These are phyloP conservation scores for Amorpha juglandis DNA, from an alignment of 2,888 invertebrate genomes.

Conservation along the genomic window DNA sequence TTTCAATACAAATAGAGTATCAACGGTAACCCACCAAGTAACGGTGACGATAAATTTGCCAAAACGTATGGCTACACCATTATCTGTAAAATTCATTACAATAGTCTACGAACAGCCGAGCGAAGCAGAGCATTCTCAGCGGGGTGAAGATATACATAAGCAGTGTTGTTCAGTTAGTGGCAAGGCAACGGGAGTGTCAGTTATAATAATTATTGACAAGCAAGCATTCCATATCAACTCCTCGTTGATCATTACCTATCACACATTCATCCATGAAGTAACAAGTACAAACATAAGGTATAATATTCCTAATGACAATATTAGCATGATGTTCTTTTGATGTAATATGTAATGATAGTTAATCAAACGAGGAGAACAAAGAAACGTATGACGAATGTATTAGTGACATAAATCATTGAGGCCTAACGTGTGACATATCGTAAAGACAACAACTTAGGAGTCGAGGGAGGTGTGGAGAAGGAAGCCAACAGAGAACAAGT, in stretches of 20 bases:
- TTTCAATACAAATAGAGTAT: slow-evolving; percentile 46
- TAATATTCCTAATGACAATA: slow-evolving; percentile 3
- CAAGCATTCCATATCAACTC: slow-evolving; percentile 68
- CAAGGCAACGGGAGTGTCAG: slow-evolving; percentile 79
- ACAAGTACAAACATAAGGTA: slow-evolving; percentile 25
- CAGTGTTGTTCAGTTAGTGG: slow-evolving; percentile 82
- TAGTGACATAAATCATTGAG: slow-evolving; percentile 43
- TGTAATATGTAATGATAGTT: slow-evolving; percentile 17
- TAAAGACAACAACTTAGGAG: slow-evolving; percentile 63
- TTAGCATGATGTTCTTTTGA: neutral
- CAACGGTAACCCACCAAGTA: slow-evolving; percentile 68
- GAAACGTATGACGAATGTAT: slow-evolving; percentile 38
- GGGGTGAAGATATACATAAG: slow-evolving; percentile 79
- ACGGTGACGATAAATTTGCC: slow-evolving; percentile 39
- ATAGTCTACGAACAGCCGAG: slow-evolving; percentile 66
- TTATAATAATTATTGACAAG: slow-evolving; percentile 66
- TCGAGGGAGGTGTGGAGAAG: slow-evolving; percentile 54
- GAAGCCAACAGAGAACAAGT: slow-evolving; percentile 58
- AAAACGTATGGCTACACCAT: slow-evolving; percentile 37
- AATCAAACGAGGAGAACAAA: slow-evolving; percentile 42
- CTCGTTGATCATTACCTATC: slow-evolving; percentile 18
- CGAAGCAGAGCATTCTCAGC: slow-evolving; percentile 84
- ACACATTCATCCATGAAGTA: slow-evolving; percentile 31
- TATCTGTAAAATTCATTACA: slow-evolving; percentile 45
- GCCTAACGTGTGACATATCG: slow-evolving; percentile 38